Evolutionary conservation across 2,113 vertebrate species (phyloP).

Genomic region (Chaetodon trifascialis): DNA sequence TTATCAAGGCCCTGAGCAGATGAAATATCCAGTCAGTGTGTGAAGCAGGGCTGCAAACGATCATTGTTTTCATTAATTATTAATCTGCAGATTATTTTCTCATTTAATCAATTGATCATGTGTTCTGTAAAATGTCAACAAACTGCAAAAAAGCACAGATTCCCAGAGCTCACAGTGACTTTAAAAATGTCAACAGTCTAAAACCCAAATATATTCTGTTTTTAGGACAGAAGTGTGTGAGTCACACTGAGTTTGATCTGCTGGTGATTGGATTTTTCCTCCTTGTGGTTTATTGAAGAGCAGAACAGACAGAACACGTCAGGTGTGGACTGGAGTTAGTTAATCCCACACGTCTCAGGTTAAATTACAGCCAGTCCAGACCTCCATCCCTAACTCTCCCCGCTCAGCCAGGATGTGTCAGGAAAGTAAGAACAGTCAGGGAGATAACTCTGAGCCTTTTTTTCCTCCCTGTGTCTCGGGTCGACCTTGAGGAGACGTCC

Average conservation of each 20-base stretch:
- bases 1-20: no score
- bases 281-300: background rate
- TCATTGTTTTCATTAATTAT: no score
- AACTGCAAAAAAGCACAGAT: background rate
- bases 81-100: background rate
- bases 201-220: background rate
- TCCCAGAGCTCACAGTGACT: background rate
- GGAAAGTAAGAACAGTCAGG: background rate
- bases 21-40: no score
- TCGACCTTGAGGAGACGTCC: conserved; percentile 49
- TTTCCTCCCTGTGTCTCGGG: background rate
- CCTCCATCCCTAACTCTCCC: background rate
- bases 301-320: background rate
- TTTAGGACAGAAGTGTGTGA: no score
- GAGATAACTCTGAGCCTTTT: conserved; percentile 23
- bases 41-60: no score
- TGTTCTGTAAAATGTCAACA: background rate
- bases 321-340: background rate
- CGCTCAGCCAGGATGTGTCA: background rate
- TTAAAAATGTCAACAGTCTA: background rate
- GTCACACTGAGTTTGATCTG: no score
- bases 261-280: background rate
- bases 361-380: background rate
- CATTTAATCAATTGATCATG: no score
- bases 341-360: background rate